phyloP scores from a whole-genome alignment of 2,888 invertebrate species.

The Byasa hedistus region DNA sequence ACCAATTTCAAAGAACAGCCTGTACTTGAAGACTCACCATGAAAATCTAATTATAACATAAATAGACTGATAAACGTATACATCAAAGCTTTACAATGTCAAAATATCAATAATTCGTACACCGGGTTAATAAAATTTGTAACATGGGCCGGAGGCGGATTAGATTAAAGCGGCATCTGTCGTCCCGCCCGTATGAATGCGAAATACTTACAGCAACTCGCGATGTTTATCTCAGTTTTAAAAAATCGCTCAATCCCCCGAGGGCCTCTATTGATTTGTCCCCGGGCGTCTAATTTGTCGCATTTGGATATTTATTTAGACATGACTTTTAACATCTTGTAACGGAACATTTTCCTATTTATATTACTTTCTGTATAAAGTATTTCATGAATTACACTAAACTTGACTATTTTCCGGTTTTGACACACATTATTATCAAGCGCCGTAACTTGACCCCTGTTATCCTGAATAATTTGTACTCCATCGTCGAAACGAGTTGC shows the following conservation, averaged over 20 bases:
- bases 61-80: constrained; percentile 19
- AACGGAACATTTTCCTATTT: constrained; percentile 10
- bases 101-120: constrained; percentile 80
- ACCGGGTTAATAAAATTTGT: constrained; percentile 76
- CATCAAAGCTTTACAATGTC: constrained; percentile 57
- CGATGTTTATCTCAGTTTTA: constrained; percentile 79
- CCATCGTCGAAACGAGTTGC: too few relatives aligned
- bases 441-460: too few relatives aligned
- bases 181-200: constrained; percentile 76
- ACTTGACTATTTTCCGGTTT: too few relatives aligned
- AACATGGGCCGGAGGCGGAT: constrained; percentile 76
- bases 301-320: constrained; percentile 67
- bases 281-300: constrained; percentile 67
- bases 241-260: constrained; percentile 73
- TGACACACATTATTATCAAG: too few relatives aligned
- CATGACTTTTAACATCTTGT: constrained; percentile 55
- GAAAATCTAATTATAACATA: not conserved
- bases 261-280: constrained; percentile 73
- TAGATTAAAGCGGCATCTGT: constrained; percentile 79
- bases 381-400: not conserved
- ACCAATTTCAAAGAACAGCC: too few relatives aligned
- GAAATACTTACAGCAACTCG: constrained; percentile 71
- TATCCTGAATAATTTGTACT: too few relatives aligned
- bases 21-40: not conserved
- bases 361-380: not conserved